These are phyloP conservation scores for Phalacrocorax brasilianus DNA, from an alignment of 2,113 vertebrate genomes.

Conservation along the genomic window DNA sequence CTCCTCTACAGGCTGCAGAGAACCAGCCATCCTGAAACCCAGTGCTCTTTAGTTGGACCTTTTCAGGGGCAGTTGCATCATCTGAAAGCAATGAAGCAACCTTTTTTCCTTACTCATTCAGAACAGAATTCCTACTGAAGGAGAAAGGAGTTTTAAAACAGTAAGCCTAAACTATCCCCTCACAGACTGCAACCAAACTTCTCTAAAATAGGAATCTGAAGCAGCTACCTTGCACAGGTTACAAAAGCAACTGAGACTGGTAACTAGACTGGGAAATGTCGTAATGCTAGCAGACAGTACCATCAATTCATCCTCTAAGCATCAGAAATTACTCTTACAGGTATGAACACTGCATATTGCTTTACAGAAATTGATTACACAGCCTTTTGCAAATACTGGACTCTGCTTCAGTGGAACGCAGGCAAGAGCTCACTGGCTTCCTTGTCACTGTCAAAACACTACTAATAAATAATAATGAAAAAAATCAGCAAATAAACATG, in stretches of 20 bases:
- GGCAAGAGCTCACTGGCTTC: not conserved
- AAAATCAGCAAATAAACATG: not conserved
- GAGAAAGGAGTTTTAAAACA: not conserved
- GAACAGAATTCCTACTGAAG: not conserved
- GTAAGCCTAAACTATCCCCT: not conserved
- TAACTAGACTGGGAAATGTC: not conserved
- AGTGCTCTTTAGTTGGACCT: not conserved
- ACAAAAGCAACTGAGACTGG: not conserved
- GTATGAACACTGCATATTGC: not conserved
- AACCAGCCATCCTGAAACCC: not conserved
- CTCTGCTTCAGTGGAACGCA: not conserved
- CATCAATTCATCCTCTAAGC: not conserved
- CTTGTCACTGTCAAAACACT: not conserved
- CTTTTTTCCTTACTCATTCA: not conserved
- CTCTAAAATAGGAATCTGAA: not conserved
- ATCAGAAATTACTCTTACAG: not conserved
- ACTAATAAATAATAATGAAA: not conserved
- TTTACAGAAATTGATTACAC: not conserved
- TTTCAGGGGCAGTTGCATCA: not conserved
- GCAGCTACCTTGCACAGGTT: not conserved
- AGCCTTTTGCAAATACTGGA: not conserved
- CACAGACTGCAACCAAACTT: not conserved
- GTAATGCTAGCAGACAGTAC: not conserved
- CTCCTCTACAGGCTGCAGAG: not conserved
- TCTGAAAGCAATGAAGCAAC: not conserved